Evolutionary conservation across 2,888 invertebrate genomes (phyloP), one percentile per base, ranked within the genome.

Genomic region (Omphaloscelis lunosa): DNA sequence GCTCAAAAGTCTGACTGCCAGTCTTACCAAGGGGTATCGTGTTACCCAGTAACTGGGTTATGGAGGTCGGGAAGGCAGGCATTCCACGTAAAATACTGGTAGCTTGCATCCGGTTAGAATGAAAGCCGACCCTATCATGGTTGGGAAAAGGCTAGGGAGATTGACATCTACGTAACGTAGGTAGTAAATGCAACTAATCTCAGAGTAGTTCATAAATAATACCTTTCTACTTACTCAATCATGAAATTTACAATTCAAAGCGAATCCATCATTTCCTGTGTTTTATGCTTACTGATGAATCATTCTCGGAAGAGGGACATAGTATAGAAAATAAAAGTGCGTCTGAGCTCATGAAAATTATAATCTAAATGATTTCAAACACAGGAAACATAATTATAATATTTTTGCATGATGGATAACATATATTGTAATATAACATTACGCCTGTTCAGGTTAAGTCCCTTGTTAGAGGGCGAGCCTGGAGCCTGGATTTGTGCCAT

Each of bases 251-350:
- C 20, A 5, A 82, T 75, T 72, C 85, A 75, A 5, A 34, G 34
- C 67, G n/a, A 53, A 41, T 75, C 15, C 15, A 23, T 61, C 0
- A 56, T 53, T 84, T 84, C 84, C 84, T 67, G 29, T 34, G 17
- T 79, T 48, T 62, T 58, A 29, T 79, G n/a, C 20, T 53, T 17
- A 1, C 3, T 11, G 20, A 56, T 71, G 70, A 82, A 41, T 82
- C 74, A 84, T 74, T 79, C 66, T 27, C 7, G 48, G 53, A 74
- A 83, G n/a, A 63, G 39, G 29, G 2, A 48, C 34, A 23, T 48
- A 0, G 17, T 66, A 66, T 41, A 48, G 59, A 82, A 80, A 82
- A 39, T n/a, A 75, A 82, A 79, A 81, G 45, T 66, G 11, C 23
- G 23, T 41, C 23, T 72, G 15, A 51, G 2, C 9, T 39, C 70